A percentile compares a stretch with the other conserved stretches of the same genome.
Evolutionary conservation across 2,888 invertebrate genomes (phyloP).

Genomic region (Lochmaea capreae): DNA sequence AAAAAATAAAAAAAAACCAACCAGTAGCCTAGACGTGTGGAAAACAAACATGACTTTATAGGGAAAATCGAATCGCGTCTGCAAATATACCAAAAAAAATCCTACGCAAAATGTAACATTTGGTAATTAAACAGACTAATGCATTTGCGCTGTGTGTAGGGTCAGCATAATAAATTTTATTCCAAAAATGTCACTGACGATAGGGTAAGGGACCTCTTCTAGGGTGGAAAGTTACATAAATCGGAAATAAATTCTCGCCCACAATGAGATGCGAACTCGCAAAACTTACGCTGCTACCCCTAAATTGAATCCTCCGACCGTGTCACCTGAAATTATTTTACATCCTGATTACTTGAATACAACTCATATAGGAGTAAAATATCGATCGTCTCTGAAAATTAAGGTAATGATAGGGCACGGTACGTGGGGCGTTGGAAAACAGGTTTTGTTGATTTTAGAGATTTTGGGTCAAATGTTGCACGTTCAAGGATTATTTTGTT

Average conservation of each 20-base stretch:
- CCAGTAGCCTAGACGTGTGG: too few species aligned
- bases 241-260: background rate
- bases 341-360: background rate
- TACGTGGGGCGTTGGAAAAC: slow-evolving; percentile 11
- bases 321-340: background rate
- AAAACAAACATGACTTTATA: too few species aligned
- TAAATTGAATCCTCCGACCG: background rate
- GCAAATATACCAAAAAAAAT: too few species aligned
- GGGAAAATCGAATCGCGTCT: too few species aligned
- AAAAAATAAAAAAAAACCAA: too few species aligned
- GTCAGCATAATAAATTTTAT: background rate
- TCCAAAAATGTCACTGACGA: background rate
- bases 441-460: slow-evolving; percentile 24
- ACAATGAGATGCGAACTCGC: background rate
- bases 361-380: background rate
- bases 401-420: background rate
- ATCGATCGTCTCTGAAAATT: background rate
- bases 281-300: background rate
- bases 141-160: background rate
- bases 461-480: slow-evolving; percentile 22
- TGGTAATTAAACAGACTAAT: too few species aligned
- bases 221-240: background rate
- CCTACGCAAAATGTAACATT: too few species aligned
- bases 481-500: slow-evolving; percentile 7
- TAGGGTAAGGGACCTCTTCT: background rate